Evolutionary conservation across 2,888 invertebrate genomes (phyloP).

Genomic region (Megastigmus dorsalis): DNA sequence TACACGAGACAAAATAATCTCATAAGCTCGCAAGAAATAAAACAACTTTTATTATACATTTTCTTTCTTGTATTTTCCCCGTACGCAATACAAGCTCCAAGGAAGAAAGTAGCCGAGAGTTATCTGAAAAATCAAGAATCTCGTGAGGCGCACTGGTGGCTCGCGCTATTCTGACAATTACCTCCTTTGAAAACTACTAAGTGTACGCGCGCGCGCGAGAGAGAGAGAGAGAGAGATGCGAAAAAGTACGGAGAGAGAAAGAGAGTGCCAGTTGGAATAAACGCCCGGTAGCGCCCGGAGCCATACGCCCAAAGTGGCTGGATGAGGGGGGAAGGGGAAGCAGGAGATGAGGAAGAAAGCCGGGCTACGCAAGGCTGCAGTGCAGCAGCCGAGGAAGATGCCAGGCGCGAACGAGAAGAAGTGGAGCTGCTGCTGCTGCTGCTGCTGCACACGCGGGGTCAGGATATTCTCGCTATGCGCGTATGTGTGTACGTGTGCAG

Average conservation of each 20-base stretch:
- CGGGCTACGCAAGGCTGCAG: too few species aligned
- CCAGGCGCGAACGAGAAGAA: slow-evolving; percentile 24
- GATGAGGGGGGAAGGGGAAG: slow-evolving; percentile 60
- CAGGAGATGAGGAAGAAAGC: slow-evolving; percentile 23
- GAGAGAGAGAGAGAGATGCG: slow-evolving; percentile 56
- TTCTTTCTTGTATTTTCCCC: background rate
- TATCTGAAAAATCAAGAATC: slow-evolving; percentile 50
- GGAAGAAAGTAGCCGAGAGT: background rate
- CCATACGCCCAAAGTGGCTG: slow-evolving; percentile 57
- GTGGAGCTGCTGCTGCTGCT: too few species aligned
- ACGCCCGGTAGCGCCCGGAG: slow-evolving; percentile 66
- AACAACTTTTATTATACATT: too few species aligned
- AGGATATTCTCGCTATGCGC: slow-evolving; percentile 50
- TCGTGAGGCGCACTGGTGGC: slow-evolving; percentile 51
- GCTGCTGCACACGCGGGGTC: slow-evolving; percentile 47
- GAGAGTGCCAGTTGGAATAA: slow-evolving; percentile 66
- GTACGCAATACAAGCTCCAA: too few species aligned
- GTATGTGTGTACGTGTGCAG: slow-evolving; percentile 51
- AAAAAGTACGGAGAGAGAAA: slow-evolving; percentile 47
- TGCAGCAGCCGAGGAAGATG: slow-evolving; percentile 25
- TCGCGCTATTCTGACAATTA: slow-evolving; percentile 63
- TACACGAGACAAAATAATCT: too few species aligned
- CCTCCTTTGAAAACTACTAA: slow-evolving; percentile 60
- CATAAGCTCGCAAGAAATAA: too few species aligned
- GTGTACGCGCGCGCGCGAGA: too few species aligned